Conservation (phyloP, 2,888 invertebrate genomes). For the Petrophora chlorosata region DNA sequence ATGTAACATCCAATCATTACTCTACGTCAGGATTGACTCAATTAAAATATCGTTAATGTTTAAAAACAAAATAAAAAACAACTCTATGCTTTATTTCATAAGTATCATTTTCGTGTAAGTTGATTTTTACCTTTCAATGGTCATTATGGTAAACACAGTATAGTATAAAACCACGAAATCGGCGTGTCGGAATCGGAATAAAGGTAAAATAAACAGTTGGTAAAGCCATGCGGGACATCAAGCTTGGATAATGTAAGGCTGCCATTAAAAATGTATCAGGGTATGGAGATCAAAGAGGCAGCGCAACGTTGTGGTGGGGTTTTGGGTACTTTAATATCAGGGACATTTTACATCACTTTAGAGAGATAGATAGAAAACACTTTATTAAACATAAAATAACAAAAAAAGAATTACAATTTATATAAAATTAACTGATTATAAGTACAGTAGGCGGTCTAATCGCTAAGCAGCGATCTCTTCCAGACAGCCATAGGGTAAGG, state of each 20-base stretch:
- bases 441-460: too few relatives aligned
- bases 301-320: slow-evolving; percentile 19
- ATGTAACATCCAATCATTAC: slow-evolving; percentile 83
- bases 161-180: slow-evolving; percentile 82
- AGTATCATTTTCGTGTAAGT: slow-evolving; percentile 50
- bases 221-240: slow-evolving; percentile 62
- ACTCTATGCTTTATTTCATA: slow-evolving; percentile 55
- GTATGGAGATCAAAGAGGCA: slow-evolving; percentile 29
- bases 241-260: slow-evolving; percentile 56
- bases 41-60: slow-evolving; percentile 83
- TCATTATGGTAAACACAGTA: slow-evolving; percentile 81
- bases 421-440: too few relatives aligned
- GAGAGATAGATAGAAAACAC: too few relatives aligned
- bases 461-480: too few relatives aligned
- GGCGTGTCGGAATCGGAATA: slow-evolving; percentile 80
- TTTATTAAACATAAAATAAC: too few relatives aligned
- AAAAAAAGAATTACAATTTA: too few relatives aligned
- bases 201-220: slow-evolving; percentile 80
- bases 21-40: slow-evolving; percentile 82
- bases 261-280: slow-evolving; percentile 68
- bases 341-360: background rate
- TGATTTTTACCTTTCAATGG: slow-evolving; percentile 69
- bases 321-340: background rate
- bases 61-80: slow-evolving; percentile 55
- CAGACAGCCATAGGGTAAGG: too few relatives aligned